Base-by-base conservation (phyloP, 2,113 vertebrate genomes). In the Ptyas mucosa region DNA sequence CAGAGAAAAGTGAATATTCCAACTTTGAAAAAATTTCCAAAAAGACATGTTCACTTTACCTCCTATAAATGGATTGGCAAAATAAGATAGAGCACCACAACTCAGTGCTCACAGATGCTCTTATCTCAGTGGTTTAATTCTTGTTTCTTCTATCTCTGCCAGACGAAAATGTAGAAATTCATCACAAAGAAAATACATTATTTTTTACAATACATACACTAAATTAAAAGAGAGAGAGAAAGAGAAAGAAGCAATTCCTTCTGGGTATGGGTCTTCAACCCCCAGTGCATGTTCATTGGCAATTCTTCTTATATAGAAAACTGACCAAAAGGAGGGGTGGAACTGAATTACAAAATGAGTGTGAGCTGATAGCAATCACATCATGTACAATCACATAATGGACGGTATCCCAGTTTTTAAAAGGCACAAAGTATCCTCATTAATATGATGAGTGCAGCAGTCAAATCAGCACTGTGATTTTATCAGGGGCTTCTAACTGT, bases 401-500 rank as follows among this genome's bases (percentile, higher is more conserved):
- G 98, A 97, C 96, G 96, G 97, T 97, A 98, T 97, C 97, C 98
- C 97, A 98, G 97, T 98, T 98, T 98, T 97, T 97, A 98, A 98
- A 98, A 98, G 97, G 97, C 97, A 98, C 97, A 98, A 98, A 98
- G 97, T 98, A 98, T 98, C 97, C 97, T 98, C 98, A 98, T 98
- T 98, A 98, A 98, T 98, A 98, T 97, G 96, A 96, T 98, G 98
- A 98, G 98, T 98, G 97, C 96, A 97, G 97, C 97, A 98, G 98
- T 98, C 97, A 98, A 98, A 98, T 98, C 98, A 98, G 97, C 96
- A 93, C 97, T 96, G 97, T 97, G 98, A 98, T 98, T 98, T 98
- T 98, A 98, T 98, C 98, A 97, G 97, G 96, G 81, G 97, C 97
- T 98, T 98, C 97, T 98, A 98, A 98, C 98, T 98, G 97, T 97